Evolutionary conservation across 2,888 invertebrate species (phyloP).

Genomic region (Pseudoips prasinana): DNA sequence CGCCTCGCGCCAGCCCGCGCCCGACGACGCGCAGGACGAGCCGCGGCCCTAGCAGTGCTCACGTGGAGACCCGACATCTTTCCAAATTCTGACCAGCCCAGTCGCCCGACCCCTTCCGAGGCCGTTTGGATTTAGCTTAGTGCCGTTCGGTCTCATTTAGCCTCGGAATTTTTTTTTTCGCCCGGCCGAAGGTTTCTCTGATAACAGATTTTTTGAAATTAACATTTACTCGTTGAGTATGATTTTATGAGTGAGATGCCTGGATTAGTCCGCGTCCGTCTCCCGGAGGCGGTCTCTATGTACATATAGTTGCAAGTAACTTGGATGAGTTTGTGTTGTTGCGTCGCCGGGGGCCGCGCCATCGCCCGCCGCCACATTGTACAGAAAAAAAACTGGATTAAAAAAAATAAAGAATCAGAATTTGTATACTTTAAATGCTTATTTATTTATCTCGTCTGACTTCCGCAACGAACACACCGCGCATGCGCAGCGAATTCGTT

Average conservation of each 20-base stretch:
- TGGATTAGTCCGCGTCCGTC: slow-evolving; percentile 4
- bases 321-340: slow-evolving; percentile 34
- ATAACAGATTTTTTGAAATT: background rate
- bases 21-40: slow-evolving; percentile 24
- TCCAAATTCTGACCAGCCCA: too few species aligned
- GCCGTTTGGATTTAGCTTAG: too few species aligned
- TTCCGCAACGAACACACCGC: too few species aligned
- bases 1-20: slow-evolving; percentile 35
- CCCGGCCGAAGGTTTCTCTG: background rate
- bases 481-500: too few species aligned
- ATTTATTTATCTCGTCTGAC: slow-evolving; percentile 40
- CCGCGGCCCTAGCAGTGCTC: slow-evolving; percentile 6
- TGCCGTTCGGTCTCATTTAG: too few species aligned
- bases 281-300: slow-evolving; percentile 23
- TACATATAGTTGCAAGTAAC: slow-evolving; percentile 56
- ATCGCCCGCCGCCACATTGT: slow-evolving; percentile 40
- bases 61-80: slow-evolving; percentile 18
- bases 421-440: slow-evolving; percentile 65
- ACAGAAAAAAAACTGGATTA: slow-evolving; percentile 54
- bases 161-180: background rate
- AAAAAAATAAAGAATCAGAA: slow-evolving; percentile 69
- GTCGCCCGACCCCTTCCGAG: too few species aligned
- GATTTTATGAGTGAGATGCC: slow-evolving; percentile 20
- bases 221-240: background rate
- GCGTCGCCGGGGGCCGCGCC: slow-evolving; percentile 36